These are phyloP conservation scores for Axis porcinus DNA, from an alignment of 2,113 vertebrate genomes.

Conservation along the genomic window DNA sequence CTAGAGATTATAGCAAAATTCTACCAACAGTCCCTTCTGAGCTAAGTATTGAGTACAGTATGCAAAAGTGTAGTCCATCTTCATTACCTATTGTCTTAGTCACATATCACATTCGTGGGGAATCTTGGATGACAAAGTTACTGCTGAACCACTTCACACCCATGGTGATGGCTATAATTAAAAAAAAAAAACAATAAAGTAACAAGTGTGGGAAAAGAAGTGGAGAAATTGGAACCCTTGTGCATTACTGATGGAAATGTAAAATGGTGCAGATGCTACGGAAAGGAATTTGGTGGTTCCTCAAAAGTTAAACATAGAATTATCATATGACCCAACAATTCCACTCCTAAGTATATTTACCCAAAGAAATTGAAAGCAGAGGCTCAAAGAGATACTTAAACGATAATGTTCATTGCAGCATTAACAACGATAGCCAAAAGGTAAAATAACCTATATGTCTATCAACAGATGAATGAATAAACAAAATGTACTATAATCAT, in stretches of 20 bases:
- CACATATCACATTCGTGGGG: not conserved
- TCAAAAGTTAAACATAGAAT: slow-evolving; percentile 22
- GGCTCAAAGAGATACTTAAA: not conserved
- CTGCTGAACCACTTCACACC: not conserved
- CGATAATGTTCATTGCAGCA: not conserved
- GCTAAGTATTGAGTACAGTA: not conserved
- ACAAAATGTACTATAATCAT: not conserved
- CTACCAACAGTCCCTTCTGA: not conserved
- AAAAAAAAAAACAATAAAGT: not conserved
- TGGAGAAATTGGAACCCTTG: not conserved
- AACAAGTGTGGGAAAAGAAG: not conserved
- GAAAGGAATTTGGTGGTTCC: not conserved
- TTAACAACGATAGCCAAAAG: not conserved
- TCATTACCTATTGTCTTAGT: not conserved
- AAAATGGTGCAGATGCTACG: not conserved
- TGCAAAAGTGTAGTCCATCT: not conserved
- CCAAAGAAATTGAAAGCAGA: not conserved
- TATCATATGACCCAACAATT: not conserved
- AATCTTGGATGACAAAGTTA: not conserved
- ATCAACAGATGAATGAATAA: not conserved
- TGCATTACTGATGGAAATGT: not conserved
- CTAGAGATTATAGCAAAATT: slow-evolving; percentile 23
- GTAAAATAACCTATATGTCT: not conserved
- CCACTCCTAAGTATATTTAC: not conserved
- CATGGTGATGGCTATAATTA: not conserved